These are phyloP conservation scores for Steinernema khuongi DNA, from an alignment of 1,140 invertebrate species.

Conservation along the genomic window DNA sequence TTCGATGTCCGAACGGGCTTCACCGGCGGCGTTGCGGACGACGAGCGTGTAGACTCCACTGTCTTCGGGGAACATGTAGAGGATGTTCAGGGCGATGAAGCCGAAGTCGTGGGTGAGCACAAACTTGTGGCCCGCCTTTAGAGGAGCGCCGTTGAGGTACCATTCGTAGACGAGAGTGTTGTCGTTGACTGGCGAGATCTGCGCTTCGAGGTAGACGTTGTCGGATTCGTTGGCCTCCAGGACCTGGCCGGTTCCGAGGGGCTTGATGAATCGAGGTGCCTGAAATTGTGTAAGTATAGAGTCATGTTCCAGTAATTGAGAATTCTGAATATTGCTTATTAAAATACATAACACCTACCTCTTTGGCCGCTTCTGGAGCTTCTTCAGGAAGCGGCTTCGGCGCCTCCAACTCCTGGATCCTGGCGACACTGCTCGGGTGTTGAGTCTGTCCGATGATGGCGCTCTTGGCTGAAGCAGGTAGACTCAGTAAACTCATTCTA, in stretches of 20 bases:
- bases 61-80: constrained; percentile 87
- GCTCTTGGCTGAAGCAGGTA: constrained; percentile 68
- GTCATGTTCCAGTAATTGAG: constrained; percentile 15
- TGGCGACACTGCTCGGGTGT: constrained; percentile 74
- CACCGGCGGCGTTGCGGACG: constrained; percentile 61
- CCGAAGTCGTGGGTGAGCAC: constrained; percentile 75
- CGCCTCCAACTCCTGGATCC: constrained; percentile 79
- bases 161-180: constrained; percentile 71
- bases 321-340: not conserved
- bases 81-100: constrained; percentile 84
- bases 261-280: constrained; percentile 52
- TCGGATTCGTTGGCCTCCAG: constrained; percentile 74
- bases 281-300: constrained; percentile 27
- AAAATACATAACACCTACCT: constrained; percentile 28
- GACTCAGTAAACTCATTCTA: constrained; percentile 30
- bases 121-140: constrained; percentile 53
- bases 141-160: constrained; percentile 53
- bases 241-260: constrained; percentile 37
- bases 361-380: constrained; percentile 54
- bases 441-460: constrained; percentile 78
- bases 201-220: constrained; percentile 84
- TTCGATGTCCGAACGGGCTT: constrained; percentile 54
- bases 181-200: constrained; percentile 79
- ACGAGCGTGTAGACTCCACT: constrained; percentile 63
- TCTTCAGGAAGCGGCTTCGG: constrained; percentile 72